Evolutionary conservation across 2,113 vertebrate species (phyloP).

Genomic region (Poeciliopsis turrubarensis): DNA sequence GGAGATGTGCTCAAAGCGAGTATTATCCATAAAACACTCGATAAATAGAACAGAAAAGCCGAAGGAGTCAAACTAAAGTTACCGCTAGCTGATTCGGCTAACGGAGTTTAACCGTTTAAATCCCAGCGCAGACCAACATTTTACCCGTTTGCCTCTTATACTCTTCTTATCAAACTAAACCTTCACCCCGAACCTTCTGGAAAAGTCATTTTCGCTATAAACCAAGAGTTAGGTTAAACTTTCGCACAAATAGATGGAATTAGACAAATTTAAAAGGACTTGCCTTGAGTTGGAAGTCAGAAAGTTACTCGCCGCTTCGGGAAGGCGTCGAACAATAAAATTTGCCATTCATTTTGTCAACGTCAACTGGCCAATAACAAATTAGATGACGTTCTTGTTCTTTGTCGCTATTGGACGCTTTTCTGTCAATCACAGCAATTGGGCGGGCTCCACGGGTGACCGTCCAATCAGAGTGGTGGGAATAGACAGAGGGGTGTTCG

Average conservation of each 20-base stretch:
- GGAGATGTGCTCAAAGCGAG: rapidly evolving
- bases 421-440: background rate
- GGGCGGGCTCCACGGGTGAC: background rate
- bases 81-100: slow-evolving; percentile 53
- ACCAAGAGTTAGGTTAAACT: background rate
- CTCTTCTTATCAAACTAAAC: background rate
- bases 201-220: background rate
- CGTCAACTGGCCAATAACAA: slow-evolving; percentile 47
- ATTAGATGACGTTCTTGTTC: background rate
- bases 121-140: slow-evolving; percentile 36
- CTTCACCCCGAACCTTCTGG: background rate
- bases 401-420: slow-evolving; percentile 7
- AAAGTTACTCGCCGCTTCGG: slow-evolving; percentile 44
- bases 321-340: slow-evolving; percentile 60
- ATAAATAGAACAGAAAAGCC: background rate
- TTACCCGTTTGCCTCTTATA: background rate
- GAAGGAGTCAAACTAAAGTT: slow-evolving; percentile 4
- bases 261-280: background rate
- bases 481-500: background rate
- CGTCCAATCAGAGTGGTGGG: slow-evolving; percentile 47
- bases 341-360: slow-evolving; percentile 50
- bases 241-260: background rate
- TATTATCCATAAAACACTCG: background rate
- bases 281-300: slow-evolving; percentile 20
- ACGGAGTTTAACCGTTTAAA: slow-evolving; percentile 67